Evolutionary conservation across 2,113 vertebrate species (phyloP).

Genomic region (Neotoma lepida): DNA sequence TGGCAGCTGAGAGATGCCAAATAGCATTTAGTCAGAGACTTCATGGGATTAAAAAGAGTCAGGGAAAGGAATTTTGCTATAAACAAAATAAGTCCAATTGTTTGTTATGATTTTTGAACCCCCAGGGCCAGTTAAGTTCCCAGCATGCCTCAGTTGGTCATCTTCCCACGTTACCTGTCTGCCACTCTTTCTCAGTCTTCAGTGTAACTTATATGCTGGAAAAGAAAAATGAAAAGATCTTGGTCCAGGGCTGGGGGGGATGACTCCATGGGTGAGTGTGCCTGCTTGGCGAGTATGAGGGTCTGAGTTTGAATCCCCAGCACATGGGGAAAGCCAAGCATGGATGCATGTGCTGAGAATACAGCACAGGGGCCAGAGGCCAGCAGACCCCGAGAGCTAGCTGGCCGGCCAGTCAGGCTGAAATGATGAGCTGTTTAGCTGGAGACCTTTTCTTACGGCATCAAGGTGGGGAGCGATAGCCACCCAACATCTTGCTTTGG

Average conservation of each 20-base stretch:
- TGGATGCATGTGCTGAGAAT: neutral
- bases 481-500: neutral
- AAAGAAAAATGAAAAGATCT: neutral
- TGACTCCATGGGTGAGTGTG: neutral
- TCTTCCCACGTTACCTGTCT: neutral
- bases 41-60: slow-evolving; percentile 58
- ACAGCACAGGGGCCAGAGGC: neutral
- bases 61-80: slow-evolving; percentile 49
- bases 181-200: neutral
- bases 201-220: neutral
- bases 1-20: slow-evolving; percentile 66
- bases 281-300: neutral
- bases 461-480: neutral
- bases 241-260: neutral
- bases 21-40: slow-evolving; percentile 67
- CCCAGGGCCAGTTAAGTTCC: neutral
- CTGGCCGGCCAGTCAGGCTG: neutral
- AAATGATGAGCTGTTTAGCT: neutral
- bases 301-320: neutral
- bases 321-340: neutral
- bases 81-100: slow-evolving; percentile 62
- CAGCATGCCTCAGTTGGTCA: neutral
- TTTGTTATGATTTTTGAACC: neutral
- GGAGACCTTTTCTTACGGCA: neutral
- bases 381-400: too few relatives aligned